Percentiles rank a stretch among this genome's conserved stretches.
Evolutionary conservation across 2,888 invertebrate genomes (phyloP).

Genomic region (Ectemnius continuus): DNA sequence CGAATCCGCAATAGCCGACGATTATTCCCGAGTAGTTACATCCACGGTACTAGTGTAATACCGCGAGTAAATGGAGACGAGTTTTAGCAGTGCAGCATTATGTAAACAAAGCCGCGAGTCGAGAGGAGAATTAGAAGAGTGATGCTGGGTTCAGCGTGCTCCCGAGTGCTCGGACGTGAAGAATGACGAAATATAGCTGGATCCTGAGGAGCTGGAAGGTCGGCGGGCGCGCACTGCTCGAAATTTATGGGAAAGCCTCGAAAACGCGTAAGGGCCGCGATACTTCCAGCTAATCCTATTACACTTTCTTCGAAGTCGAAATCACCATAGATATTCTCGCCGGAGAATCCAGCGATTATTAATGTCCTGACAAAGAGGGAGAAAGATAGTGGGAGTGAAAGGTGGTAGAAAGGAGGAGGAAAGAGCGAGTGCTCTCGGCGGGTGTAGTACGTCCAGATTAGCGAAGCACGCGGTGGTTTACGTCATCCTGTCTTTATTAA

Average conservation of each 20-base stretch:
- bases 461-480: slow-evolving; percentile 4
- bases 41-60: too few relatives aligned
- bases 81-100: too few relatives aligned
- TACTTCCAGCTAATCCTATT: neutral
- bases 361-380: neutral
- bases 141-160: too few relatives aligned
- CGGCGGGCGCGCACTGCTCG: neutral
- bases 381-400: neutral
- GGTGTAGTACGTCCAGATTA: slow-evolving; percentile 6
- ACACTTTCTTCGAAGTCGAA: neutral
- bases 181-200: neutral
- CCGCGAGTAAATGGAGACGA: too few relatives aligned
- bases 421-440: too few relatives aligned
- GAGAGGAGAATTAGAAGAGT: too few relatives aligned
- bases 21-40: too few relatives aligned
- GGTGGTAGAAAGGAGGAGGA: too few relatives aligned
- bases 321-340: neutral
- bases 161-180: neutral
- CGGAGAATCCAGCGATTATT: slow-evolving; percentile 3
- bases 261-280: too few relatives aligned
- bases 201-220: neutral
- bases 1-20: too few relatives aligned
- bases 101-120: too few relatives aligned
- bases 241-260: neutral
- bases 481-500: slow-evolving; percentile 37